Conservation (phyloP, 2,113 vertebrate species). For the Erythrolamprus reginae region DNA sequence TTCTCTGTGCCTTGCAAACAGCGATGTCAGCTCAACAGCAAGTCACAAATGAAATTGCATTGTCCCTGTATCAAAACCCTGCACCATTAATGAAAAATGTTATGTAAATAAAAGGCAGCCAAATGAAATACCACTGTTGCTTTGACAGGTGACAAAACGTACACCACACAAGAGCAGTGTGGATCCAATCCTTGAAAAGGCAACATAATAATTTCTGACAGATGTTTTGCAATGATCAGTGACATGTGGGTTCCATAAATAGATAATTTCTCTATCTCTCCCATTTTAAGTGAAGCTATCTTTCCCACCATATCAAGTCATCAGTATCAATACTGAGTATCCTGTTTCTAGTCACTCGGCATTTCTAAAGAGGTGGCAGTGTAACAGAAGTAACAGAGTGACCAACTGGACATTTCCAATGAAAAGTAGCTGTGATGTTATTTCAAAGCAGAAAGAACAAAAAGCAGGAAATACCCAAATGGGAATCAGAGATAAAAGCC, state of each 20-base stretch:
- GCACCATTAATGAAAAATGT: constrained; percentile 31
- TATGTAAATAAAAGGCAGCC: constrained; percentile 30
- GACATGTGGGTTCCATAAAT: neutral
- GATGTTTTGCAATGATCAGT: neutral
- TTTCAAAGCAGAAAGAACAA: neutral
- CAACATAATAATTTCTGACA: neutral
- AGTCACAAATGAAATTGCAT: constrained; percentile 49
- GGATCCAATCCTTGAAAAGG: neutral
- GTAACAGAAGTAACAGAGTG: neutral
- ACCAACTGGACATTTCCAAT: neutral
- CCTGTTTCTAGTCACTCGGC: neutral
- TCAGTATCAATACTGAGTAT: neutral
- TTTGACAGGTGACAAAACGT: constrained; percentile 2
- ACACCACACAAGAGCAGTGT: neutral
- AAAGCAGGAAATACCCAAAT: neutral
- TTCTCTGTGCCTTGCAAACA: constrained; percentile 34
- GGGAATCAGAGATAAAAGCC: neutral
- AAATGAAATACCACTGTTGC: constrained; percentile 5
- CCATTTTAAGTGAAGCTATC: neutral
- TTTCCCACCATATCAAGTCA: neutral
- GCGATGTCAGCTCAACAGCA: constrained; percentile 41
- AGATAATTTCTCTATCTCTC: neutral
- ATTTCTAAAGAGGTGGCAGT: neutral
- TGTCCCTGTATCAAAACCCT: constrained; percentile 40
- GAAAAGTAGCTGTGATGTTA: neutral